Evolutionary conservation across 2,797 vertebrate genomes (phyloP), one percentile per base, ranked within the genome.

Genomic region (Bradypus variegatus): DNA sequence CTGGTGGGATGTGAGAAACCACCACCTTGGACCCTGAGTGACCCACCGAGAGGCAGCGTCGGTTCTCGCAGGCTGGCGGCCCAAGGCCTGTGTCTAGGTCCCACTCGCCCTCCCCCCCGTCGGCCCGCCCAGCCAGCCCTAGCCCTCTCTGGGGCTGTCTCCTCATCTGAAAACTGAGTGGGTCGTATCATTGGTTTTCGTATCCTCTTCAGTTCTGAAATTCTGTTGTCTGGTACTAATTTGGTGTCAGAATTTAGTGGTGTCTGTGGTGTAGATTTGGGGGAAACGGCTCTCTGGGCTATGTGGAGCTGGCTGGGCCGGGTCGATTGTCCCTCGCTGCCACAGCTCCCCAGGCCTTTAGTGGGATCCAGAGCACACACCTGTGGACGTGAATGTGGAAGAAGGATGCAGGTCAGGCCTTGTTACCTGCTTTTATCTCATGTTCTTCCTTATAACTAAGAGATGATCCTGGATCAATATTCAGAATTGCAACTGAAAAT

Each of bases 341-440:
- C 3, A 73, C 9, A 16, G 4, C 14, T 5, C 21, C 38, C 41
- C 12, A 3, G n/a, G 45, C 58, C 2, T 0, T 12, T 31, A 33
- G 41, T 48, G 36, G 1, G 3, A 6, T 8, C 53, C 60, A 36
- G 5, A 25, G 73, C 27, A 36, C 10, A 50, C 3, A 2, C 65
- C 45, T 27, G 1, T 48, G 55, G 64, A 3, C 38, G 11, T 7
- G 16, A 27, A 2, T 7, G 8, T 69, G 86, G 70, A 13, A 15
- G 21, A 21, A 19, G 73, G 58, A 6, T 41, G 21, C 5, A 21
- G 55, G 18, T n/a, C 4, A 13, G 82, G 33, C 19, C 58, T n/a
- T 73, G 10, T 1, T 5, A 2, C 33, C 23, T 72, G 58, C 50
- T 81, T n/a, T 75, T 2, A 18, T 53, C 41, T 86, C 25, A 1